These are phyloP conservation scores for Vombatus ursinus DNA, from an alignment of 2,113 vertebrate genomes.

Conservation along the genomic window DNA sequence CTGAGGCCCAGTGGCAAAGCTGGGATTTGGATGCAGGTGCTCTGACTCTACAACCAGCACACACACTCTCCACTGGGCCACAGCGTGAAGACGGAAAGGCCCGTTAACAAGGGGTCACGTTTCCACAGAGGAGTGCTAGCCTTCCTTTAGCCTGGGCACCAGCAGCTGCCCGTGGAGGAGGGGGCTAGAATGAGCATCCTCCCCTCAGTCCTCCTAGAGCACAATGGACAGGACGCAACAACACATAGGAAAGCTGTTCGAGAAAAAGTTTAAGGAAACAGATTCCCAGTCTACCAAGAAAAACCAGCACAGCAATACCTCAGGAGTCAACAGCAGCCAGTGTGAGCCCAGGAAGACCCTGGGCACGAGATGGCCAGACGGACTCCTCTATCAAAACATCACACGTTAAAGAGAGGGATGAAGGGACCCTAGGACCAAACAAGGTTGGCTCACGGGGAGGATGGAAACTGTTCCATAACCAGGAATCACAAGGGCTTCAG, in stretches of 20 bases:
- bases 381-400: not conserved
- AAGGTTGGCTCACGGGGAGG: too few species aligned
- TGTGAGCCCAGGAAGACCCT: too few species aligned
- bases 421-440: not conserved
- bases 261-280: too few species aligned
- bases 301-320: not conserved
- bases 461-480: not conserved
- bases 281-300: too few species aligned
- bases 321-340: not conserved
- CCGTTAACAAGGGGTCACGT: not conserved
- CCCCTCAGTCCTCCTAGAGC: not conserved
- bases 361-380: not conserved
- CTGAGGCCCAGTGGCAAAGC: too few species aligned
- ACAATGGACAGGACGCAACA: not conserved
- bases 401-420: not conserved
- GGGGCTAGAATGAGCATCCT: too few species aligned
- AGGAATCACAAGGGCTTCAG: not conserved
- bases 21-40: not conserved
- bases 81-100: too few species aligned
- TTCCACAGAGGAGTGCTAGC: not conserved
- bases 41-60: too few species aligned
- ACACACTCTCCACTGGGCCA: not conserved
- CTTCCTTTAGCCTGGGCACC: too few species aligned
- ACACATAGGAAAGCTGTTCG: too few species aligned
- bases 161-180: not conserved